Conservation (phyloP, 2,113 vertebrate species). For the Pachypanchax playfairii region DNA sequence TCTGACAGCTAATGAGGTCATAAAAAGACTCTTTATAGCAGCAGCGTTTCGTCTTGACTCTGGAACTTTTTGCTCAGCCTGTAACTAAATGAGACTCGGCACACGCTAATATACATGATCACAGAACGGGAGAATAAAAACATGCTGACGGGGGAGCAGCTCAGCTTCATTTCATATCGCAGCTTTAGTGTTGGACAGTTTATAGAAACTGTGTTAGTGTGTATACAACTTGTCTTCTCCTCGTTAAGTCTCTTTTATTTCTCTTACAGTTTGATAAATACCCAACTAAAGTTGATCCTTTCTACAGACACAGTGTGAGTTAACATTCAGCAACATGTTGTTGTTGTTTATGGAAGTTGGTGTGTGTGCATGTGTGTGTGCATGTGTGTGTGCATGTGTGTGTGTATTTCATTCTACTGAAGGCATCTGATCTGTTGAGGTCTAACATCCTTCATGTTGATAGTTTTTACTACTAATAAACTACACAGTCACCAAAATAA, state of each 20-base stretch:
- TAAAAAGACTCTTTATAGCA: slow-evolving; percentile 73
- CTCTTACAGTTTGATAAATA: slow-evolving; percentile 99
- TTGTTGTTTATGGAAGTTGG: slow-evolving; percentile 1
- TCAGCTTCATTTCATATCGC: slow-evolving; percentile 4
- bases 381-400: slow-evolving; percentile 16
- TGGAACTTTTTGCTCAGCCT: slow-evolving; percentile 71
- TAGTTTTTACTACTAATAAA: too few species aligned
- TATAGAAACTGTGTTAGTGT: not conserved
- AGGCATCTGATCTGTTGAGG: slow-evolving; percentile 24
- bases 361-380: slow-evolving; percentile 9
- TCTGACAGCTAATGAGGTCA: slow-evolving; percentile 78
- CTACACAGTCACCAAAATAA: too few species aligned
- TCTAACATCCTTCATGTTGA: too few species aligned
- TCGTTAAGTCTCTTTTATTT: slow-evolving; percentile 82
- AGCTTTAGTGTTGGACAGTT: slow-evolving; percentile 14
- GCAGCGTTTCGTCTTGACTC: slow-evolving; percentile 73
- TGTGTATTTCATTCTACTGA: slow-evolving; percentile 26
- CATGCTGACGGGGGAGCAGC: slow-evolving; percentile 22
- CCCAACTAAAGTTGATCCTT: slow-evolving; percentile 98
- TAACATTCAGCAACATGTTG: slow-evolving; percentile 30
- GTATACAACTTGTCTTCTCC: slow-evolving; percentile 17
- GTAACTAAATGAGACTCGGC: slow-evolving; percentile 56
- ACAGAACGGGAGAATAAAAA: slow-evolving; percentile 37
- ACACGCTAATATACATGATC: slow-evolving; percentile 56
- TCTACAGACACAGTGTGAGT: slow-evolving; percentile 99